Conservation (phyloP, 2,797 vertebrate genomes). For the Chiloscyllium punctatum region DNA sequence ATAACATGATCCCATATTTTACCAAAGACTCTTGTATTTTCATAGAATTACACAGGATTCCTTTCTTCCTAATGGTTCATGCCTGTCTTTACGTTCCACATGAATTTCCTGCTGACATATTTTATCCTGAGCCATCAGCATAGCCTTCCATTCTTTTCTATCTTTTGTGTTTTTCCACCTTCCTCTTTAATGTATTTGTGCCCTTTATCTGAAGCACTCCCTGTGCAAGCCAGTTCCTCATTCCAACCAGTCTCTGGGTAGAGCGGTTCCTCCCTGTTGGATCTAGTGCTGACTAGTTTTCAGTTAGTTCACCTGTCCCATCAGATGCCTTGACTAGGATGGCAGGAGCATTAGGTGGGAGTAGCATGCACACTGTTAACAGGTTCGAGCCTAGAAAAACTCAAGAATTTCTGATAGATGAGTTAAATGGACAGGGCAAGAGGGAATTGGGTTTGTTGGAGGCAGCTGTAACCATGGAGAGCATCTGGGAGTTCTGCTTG, state of each 20-base stretch:
- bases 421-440: background rate
- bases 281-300: too few relatives aligned
- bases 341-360: background rate
- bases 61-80: too few relatives aligned
- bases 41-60: background rate
- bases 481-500: background rate
- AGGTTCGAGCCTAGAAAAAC: background rate
- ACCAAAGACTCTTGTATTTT: background rate
- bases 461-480: background rate
- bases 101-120: background rate
- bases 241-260: background rate
- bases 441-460: background rate
- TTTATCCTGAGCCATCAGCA: background rate
- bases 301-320: background rate
- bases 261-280: background rate
- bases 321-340: too few relatives aligned
- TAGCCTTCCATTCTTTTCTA: background rate
- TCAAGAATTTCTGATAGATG: background rate
- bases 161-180: background rate
- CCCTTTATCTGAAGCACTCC: background rate
- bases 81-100: too few relatives aligned
- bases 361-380: background rate
- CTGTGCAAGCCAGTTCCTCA: background rate
- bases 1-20: background rate
- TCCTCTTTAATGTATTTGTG: background rate